These are phyloP conservation scores for Ptyas mucosa DNA, from an alignment of 2,113 vertebrate genomes.

Conservation along the genomic window DNA sequence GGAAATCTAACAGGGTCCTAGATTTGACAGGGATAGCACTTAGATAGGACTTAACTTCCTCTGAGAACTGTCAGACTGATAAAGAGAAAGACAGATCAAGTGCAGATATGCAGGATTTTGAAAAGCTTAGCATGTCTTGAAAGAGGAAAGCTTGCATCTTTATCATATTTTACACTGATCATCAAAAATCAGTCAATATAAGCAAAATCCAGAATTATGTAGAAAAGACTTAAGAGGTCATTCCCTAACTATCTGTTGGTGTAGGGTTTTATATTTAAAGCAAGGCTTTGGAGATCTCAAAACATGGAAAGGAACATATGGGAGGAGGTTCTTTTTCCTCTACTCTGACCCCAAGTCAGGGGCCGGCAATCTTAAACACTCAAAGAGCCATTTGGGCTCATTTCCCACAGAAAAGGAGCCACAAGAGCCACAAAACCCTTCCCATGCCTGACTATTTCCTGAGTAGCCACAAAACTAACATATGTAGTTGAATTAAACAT, in stretches of 20 bases:
- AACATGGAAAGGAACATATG: not conserved
- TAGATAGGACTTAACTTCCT: not conserved
- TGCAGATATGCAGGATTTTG: not conserved
- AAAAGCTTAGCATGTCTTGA: not conserved
- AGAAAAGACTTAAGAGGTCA: too few species aligned
- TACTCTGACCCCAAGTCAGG: not conserved
- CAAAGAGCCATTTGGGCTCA: too few species aligned
- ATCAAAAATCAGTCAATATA: too few species aligned
- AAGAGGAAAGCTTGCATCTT: not conserved
- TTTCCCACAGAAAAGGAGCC: too few species aligned
- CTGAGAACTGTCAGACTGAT: not conserved
- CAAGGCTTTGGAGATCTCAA: not conserved
- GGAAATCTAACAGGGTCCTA: not conserved
- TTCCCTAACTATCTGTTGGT: not conserved
- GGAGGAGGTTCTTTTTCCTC: not conserved
- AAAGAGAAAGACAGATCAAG: not conserved
- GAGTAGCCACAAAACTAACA: too few species aligned
- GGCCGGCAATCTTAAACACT: too few species aligned
- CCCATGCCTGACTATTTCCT: too few species aligned
- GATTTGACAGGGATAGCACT: not conserved
- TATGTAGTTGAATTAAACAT: too few species aligned
- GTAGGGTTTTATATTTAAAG: not conserved
- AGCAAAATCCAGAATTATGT: too few species aligned
- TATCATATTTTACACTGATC: not conserved
- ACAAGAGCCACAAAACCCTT: too few species aligned